Percentiles rank a stretch among this genome's conserved stretches.
phyloP scores from a whole-genome alignment of 2,888 invertebrate genomes.

The Marronus borbonicus region DNA sequence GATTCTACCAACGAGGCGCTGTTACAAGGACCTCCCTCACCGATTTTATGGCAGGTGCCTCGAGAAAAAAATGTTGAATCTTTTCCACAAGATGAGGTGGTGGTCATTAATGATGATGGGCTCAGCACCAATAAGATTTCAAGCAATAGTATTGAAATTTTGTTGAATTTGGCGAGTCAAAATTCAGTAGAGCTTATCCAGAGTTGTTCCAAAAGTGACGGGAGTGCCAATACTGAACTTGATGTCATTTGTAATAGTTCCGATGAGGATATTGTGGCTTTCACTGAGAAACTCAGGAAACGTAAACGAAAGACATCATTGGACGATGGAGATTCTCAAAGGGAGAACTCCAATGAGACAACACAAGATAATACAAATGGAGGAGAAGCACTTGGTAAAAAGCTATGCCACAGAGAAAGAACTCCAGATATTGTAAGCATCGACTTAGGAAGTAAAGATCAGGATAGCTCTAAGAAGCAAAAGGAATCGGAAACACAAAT shows the following conservation, averaged over 20 bases:
- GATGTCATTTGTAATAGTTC: conserved; percentile 17
- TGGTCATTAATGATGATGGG: conserved; percentile 4
- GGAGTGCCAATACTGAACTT: not conserved
- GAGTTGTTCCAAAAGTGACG: not conserved
- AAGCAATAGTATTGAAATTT: conserved; percentile 4
- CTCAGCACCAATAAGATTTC: not conserved
- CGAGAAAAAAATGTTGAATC: too few relatives aligned
- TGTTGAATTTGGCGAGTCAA: not conserved
- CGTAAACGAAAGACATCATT: not conserved
- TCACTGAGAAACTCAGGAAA: not conserved
- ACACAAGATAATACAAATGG: not conserved
- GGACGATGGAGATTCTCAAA: not conserved
- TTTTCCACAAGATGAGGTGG: not conserved
- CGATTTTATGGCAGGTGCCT: not conserved
- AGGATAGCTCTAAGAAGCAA: too few relatives aligned
- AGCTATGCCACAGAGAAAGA: not conserved
- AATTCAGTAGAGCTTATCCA: not conserved
- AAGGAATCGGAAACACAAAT: too few relatives aligned
- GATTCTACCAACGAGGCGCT: not conserved
- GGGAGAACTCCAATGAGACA: not conserved
- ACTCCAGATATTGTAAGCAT: not conserved
- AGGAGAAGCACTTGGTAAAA: not conserved
- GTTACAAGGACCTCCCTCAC: not conserved
- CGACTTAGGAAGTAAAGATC: not conserved
- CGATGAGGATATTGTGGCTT: conserved; percentile 20